Conservation (phyloP, 2,797 vertebrate species). For the Notolabrus celidotus region DNA sequence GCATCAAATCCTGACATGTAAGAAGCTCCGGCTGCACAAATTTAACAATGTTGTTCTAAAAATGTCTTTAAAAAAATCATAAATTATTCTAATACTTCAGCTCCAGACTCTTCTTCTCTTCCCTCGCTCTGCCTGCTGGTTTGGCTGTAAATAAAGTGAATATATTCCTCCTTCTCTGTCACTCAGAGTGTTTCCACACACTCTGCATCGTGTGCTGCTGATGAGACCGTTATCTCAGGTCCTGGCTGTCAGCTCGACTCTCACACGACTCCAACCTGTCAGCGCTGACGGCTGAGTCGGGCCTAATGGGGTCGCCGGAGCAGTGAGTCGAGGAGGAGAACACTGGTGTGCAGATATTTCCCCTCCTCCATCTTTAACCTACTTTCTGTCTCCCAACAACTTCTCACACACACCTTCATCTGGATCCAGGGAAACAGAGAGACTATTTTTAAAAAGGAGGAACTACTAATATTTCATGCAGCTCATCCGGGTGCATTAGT, state of each 20-base stretch:
- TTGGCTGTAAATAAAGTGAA: too few species aligned
- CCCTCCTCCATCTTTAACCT: slow-evolving; percentile 48
- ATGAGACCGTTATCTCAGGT: slow-evolving; percentile 70
- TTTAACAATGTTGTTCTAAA: too few species aligned
- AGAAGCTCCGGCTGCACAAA: too few species aligned
- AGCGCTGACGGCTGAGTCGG: slow-evolving; percentile 54
- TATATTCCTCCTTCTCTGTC: too few species aligned
- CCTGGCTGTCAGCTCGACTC: slow-evolving; percentile 65
- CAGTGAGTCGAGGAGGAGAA: slow-evolving; percentile 57
- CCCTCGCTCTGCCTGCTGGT: too few species aligned
- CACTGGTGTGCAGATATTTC: slow-evolving; percentile 59
- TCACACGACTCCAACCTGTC: slow-evolving; percentile 68
- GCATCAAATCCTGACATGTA: too few species aligned
- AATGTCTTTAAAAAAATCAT: too few species aligned
- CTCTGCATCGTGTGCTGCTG: slow-evolving; percentile 17
- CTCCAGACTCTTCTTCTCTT: too few species aligned
- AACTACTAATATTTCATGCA: slow-evolving; percentile 62
- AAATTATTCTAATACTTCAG: too few species aligned
- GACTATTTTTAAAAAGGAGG: slow-evolving; percentile 27
- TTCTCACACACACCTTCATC: slow-evolving; percentile 38
- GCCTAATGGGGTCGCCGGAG: slow-evolving; percentile 70
- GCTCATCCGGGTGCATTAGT: slow-evolving; percentile 50
- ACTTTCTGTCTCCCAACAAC: slow-evolving; percentile 49
- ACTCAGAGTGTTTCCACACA: too few species aligned
- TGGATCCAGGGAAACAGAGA: slow-evolving; percentile 37